Conservation (phyloP, 2,113 vertebrate genomes). For the Sapayoa aenigma region DNA sequence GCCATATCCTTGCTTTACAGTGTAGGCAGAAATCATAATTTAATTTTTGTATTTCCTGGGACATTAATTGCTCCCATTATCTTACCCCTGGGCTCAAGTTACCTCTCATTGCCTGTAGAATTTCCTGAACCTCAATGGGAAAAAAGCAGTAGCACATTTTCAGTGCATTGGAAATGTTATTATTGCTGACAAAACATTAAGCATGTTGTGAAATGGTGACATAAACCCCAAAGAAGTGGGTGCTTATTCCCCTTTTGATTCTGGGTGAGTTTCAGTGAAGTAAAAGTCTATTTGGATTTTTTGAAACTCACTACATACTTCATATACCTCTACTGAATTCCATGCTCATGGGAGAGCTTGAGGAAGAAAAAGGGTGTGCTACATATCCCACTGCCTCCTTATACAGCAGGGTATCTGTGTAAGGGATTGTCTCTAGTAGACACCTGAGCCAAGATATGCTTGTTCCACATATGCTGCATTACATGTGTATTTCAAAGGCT, state of each 20-base stretch:
- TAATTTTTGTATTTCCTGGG: slow-evolving; percentile 17
- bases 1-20: not conserved
- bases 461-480: not conserved
- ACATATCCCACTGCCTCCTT: not conserved
- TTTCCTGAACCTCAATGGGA: slow-evolving; percentile 25
- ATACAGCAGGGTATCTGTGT: rapidly evolving
- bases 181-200: slow-evolving; percentile 16
- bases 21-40: not conserved
- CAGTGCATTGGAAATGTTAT: slow-evolving; percentile 31
- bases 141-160: slow-evolving; percentile 21
- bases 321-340: not conserved
- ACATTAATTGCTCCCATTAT: not conserved
- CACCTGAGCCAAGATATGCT: not conserved
- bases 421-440: not conserved
- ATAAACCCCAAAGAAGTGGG: not conserved
- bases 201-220: not conserved
- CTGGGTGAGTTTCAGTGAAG: not conserved
- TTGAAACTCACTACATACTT: not conserved
- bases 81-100: not conserved
- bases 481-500: not conserved
- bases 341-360: not conserved
- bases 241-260: slow-evolving; percentile 3
- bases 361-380: not conserved
- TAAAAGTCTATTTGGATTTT: not conserved
- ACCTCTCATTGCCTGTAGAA: not conserved